Percentiles rank a stretch among this genome's conserved stretches.
These are phyloP conservation scores for Eulemur coronatus DNA, from an alignment of 2,797 vertebrate genomes.

Conservation along the genomic window DNA sequence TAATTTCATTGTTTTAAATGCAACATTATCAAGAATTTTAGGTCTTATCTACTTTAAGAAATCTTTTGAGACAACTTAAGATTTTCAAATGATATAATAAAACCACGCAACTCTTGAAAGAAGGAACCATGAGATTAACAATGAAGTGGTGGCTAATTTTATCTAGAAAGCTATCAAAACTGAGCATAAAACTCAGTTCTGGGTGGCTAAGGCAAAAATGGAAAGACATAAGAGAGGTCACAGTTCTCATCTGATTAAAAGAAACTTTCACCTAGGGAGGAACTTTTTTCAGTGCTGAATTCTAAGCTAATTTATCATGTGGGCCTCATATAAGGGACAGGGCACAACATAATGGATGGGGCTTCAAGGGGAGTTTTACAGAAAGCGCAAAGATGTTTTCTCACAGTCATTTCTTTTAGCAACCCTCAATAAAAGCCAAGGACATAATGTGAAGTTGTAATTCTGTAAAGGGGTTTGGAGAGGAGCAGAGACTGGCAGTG, in stretches of 20 bases:
- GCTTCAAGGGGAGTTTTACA: neutral
- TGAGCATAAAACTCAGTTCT: neutral
- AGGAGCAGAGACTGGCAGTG: neutral
- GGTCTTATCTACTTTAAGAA: neutral
- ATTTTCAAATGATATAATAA: constrained; percentile 16
- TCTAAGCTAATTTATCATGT: neutral
- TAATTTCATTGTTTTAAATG: constrained; percentile 1
- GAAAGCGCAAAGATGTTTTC: neutral
- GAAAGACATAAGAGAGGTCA: neutral
- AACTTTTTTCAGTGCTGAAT: neutral
- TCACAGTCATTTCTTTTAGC: constrained; percentile 25
- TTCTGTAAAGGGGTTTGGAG: constrained; percentile 10
- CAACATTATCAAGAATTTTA: neutral
- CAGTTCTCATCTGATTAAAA: neutral
- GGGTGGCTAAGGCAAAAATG: neutral
- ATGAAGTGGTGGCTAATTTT: neutral
- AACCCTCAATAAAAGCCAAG: constrained; percentile 50
- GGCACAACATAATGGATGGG: neutral
- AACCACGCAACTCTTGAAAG: neutral
- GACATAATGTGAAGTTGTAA: neutral
- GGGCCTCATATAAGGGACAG: neutral
- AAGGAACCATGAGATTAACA: neutral
- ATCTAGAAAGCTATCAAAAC: neutral
- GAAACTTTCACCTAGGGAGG: neutral
- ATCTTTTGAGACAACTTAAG: neutral